Conservation (phyloP, 1,140 invertebrate genomes). For the Coenobita brevimanus region DNA sequence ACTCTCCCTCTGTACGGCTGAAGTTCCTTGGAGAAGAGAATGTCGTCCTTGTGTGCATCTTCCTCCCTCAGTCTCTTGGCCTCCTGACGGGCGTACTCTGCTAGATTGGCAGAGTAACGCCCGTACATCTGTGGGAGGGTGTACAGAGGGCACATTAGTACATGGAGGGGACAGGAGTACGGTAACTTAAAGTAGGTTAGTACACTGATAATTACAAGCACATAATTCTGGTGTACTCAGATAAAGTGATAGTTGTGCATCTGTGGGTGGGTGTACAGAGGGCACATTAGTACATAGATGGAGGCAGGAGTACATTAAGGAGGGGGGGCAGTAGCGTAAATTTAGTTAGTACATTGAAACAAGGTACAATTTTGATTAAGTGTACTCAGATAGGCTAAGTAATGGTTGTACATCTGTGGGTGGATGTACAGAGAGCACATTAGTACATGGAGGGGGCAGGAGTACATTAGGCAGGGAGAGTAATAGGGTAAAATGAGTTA, state of each 20-base stretch:
- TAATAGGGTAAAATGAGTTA: neutral
- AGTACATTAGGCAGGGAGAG: no score
- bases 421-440: no score
- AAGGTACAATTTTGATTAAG: no score
- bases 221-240: no score
- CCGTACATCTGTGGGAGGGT: conserved; percentile 92
- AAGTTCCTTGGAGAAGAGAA: conserved; percentile 67
- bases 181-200: neutral
- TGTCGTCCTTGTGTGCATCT: conserved; percentile 72
- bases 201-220: no score
- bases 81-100: conserved; percentile 93
- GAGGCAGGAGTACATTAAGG: neutral
- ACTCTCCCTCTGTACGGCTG: conserved; percentile 73
- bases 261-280: no score
- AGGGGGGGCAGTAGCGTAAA: no score
- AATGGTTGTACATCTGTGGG: conserved; percentile 95
- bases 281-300: no score
- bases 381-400: conserved; percentile 95
- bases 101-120: conserved; percentile 94
- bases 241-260: no score
- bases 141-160: no score
- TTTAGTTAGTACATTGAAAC: no score
- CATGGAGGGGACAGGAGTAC: neutral
- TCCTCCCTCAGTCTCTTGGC: conserved; percentile 86
- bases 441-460: neutral